Evolutionary conservation across 2,888 invertebrate genomes (phyloP).

Genomic region (Himalopsyche japonica): DNA sequence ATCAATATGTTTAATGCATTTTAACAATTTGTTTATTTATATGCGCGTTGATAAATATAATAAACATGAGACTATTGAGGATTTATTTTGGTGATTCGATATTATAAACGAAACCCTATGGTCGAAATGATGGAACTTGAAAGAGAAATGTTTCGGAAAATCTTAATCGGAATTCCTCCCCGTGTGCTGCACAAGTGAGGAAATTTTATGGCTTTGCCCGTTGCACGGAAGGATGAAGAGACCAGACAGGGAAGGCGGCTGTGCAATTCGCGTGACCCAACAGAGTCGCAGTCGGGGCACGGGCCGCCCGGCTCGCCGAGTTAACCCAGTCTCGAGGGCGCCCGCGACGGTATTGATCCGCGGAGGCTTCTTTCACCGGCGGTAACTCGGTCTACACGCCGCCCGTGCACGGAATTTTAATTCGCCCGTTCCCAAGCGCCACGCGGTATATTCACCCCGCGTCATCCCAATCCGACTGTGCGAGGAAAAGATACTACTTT

Average conservation of each 20-base stretch:
- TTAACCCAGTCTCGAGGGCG: conserved; percentile 34
- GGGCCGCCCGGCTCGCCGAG: conserved; percentile 1
- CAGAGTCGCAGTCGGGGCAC: background rate
- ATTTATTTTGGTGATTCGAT: no score
- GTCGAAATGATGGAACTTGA: background rate
- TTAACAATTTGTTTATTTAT: no score
- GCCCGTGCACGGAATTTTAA: conserved; percentile 26
- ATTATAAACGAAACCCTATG: background rate
- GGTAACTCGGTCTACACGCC: background rate
- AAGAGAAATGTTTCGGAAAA: background rate
- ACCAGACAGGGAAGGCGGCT: background rate
- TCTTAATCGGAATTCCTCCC: background rate
- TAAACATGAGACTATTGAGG: no score
- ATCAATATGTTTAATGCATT: no score
- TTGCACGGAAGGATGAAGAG: background rate
- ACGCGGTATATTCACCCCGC: background rate
- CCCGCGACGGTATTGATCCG: conserved; percentile 22
- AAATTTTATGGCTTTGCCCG: background rate
- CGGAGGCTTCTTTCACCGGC: background rate
- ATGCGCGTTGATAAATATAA: no score
- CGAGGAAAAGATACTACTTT: conserved; percentile 3
- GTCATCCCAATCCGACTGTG: conserved; percentile 1
- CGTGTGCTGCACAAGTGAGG: background rate
- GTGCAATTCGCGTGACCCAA: background rate
- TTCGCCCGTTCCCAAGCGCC: background rate